Conservation (phyloP, 2,113 vertebrate genomes). For the Poicephalus gulielmi region DNA sequence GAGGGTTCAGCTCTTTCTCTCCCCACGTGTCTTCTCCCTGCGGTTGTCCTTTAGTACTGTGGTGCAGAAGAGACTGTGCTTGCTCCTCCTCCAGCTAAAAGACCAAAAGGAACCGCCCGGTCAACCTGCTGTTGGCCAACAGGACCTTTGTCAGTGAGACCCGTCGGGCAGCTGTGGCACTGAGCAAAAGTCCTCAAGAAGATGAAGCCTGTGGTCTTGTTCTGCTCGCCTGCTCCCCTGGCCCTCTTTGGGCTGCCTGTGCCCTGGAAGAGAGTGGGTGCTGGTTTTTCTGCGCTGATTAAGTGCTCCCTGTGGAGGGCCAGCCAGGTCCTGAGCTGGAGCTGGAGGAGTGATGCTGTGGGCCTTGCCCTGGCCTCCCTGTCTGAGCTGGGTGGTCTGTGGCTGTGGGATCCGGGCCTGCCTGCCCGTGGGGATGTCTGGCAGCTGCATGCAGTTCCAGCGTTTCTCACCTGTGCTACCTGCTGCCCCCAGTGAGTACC, state of each 20-base stretch:
- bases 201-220: slow-evolving; percentile 33
- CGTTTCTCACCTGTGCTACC: slow-evolving; percentile 32
- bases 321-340: neutral
- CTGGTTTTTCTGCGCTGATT: neutral
- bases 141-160: slow-evolving; percentile 41
- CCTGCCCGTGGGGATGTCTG: slow-evolving; percentile 19
- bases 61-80: slow-evolving; percentile 54
- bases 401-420: neutral
- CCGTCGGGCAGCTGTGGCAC: slow-evolving; percentile 30
- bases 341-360: neutral
- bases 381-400: slow-evolving; percentile 11
- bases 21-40: neutral
- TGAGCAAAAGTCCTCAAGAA: slow-evolving; percentile 8
- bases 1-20: slow-evolving; percentile 1
- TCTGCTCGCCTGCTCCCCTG: neutral
- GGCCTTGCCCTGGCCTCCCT: neutral
- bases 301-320: neutral
- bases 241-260: neutral
- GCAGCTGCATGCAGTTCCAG: slow-evolving; percentile 42
- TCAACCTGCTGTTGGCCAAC: slow-evolving; percentile 43
- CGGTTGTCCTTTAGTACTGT: slow-evolving; percentile 30
- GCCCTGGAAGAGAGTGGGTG: neutral
- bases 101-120: slow-evolving; percentile 13
- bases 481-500: slow-evolving; percentile 37
- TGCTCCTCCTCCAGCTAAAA: slow-evolving; percentile 54